Conservation (phyloP, 2,113 vertebrate species). For the Martes martes region DNA sequence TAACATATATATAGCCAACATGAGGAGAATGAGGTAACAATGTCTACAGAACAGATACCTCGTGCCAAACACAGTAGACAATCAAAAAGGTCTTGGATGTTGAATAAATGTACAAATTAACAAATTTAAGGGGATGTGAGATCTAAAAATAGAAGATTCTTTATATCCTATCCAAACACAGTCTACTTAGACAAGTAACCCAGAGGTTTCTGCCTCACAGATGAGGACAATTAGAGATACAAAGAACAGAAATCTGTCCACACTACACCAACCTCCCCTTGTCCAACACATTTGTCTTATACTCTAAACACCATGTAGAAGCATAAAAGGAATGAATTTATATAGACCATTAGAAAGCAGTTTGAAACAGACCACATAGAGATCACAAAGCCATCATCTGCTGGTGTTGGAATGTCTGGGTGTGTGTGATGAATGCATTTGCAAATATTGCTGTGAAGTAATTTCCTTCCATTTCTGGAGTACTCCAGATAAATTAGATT, state of each 20-base stretch:
- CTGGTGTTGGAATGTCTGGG: constrained; percentile 74
- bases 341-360: constrained; percentile 74
- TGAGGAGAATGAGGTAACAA: not conserved
- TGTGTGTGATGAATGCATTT: constrained; percentile 85
- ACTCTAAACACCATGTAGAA: constrained; percentile 20
- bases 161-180: constrained; percentile 15
- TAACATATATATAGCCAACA: not conserved
- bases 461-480: constrained; percentile 84
- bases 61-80: not conserved
- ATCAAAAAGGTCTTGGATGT: not conserved
- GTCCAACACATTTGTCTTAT: constrained; percentile 23
- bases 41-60: not conserved
- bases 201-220: not conserved
- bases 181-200: not conserved
- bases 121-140: not conserved
- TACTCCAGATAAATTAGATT: constrained; percentile 88
- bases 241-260: not conserved
- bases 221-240: not conserved
- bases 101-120: constrained; percentile 25
- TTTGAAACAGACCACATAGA: constrained; percentile 81
- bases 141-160: not conserved
- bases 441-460: constrained; percentile 86
- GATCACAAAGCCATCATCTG: constrained; percentile 80
- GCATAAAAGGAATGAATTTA: constrained; percentile 47
- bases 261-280: not conserved